Evolutionary conservation across 2,888 invertebrate genomes (phyloP), one percentile per base, ranked within the genome.

Genomic region (Chalcosyrphus nemorum): DNA sequence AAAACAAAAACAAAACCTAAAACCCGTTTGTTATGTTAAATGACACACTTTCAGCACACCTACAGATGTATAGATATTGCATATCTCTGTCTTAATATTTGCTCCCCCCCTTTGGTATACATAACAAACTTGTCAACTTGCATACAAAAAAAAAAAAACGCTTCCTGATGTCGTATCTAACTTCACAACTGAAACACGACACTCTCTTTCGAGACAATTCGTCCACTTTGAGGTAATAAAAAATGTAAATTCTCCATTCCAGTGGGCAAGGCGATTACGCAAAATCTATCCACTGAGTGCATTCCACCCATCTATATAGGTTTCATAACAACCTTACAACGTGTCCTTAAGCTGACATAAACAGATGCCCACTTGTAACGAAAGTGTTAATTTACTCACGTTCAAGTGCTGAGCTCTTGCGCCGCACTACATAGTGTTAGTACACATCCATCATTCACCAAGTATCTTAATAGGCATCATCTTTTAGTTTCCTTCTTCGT

Each of bases 341-440:
- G n/a, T 47, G 61, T 57, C 57, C 57, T 59, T 41, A 65, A 78
- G 47, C 57, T 72, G 71, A 65, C 63, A 65, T 59, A 66, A 72
- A 80, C 72, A 72, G 54, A 66, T 80, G 74, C 66, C 80, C 72
- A 65, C 77, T 78, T 65, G 56, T 32, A n/a, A 32, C 13, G 19
- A 19, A 43, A 59, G 81, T 70, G 81, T 75, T 75, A 75, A 75
- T 75, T 75, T 75, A 47, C 68, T 61, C 75, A 70, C 75, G 61
- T 68, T 66, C 43, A 61, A 68, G 74, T 68, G 45, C 52, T 57
- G 32, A 43, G 27, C 38, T 29, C n/a, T n/a, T n/a, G n/a, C n/a
- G n/a, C n/a, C 50, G 47, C 27, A 24, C 29, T 29, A 50, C 50
- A 41, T 52, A n/a, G 15, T 38, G 29, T n/a, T 24, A 19, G 24